phyloP scores from a whole-genome alignment of 2,113 vertebrate genomes.

The Cheilinus undulatus region DNA sequence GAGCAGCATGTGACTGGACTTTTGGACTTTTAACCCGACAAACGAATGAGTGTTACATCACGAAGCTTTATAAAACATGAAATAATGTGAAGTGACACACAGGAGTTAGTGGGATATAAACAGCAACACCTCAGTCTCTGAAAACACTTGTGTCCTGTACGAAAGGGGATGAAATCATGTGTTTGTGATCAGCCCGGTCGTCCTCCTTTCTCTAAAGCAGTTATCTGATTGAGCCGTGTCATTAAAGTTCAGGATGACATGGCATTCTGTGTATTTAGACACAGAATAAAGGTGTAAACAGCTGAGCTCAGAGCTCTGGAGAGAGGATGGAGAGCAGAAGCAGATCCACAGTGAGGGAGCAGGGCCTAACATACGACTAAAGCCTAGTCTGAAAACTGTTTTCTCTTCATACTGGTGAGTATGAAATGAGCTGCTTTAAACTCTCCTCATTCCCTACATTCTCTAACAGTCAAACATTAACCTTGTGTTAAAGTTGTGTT shows the following conservation, averaged over 20 bases:
- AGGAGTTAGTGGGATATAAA: background rate
- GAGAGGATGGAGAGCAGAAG: slow-evolving; percentile 40
- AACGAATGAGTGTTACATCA: background rate
- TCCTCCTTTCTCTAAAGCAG: slow-evolving; percentile 6
- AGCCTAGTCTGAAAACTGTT: background rate
- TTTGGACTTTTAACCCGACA: slow-evolving; percentile 27
- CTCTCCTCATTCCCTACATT: background rate
- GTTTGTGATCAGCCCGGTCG: slow-evolving; percentile 3
- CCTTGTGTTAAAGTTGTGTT: background rate
- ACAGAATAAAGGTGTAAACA: slow-evolving; percentile 39
- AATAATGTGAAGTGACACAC: background rate
- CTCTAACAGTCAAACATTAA: background rate
- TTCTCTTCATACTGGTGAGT: slow-evolving; percentile 28
- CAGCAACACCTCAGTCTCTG: background rate
- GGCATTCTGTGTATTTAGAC: slow-evolving; percentile 32
- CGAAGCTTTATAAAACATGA: background rate
- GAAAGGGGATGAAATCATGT: background rate
- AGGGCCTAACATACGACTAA: background rate
- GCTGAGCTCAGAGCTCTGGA: slow-evolving; percentile 63
- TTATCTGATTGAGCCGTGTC: slow-evolving; percentile 1
- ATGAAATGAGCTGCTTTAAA: background rate
- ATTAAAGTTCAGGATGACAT: slow-evolving; percentile 17
- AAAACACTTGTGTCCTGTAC: background rate
- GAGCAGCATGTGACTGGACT: slow-evolving; percentile 13
- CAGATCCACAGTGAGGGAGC: slow-evolving; percentile 15